A percentile compares a stretch with the other conserved stretches of the same genome.
Conservation (phyloP, 2,888 invertebrate species). For the Achlya flavicornis region DNA sequence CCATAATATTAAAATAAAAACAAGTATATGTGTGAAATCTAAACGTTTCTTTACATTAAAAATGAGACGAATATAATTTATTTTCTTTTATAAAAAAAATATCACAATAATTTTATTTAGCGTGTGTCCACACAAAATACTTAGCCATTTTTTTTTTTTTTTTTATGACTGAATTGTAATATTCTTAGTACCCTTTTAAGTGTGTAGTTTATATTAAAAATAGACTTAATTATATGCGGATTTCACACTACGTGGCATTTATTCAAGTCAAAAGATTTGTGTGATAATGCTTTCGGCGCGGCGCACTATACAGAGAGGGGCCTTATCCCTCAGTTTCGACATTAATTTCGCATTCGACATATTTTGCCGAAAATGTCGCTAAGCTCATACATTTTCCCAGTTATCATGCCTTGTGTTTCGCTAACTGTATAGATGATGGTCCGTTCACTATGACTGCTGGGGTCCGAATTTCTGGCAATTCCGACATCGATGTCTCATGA, state of each 20-base stretch:
- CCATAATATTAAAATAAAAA: too few relatives aligned
- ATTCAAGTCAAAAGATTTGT: neutral
- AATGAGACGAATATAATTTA: neutral
- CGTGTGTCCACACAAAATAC: neutral
- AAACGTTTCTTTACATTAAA: neutral
- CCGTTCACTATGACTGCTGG: too few relatives aligned
- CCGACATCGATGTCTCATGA: too few relatives aligned
- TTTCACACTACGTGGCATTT: constrained; percentile 3
- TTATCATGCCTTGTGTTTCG: too few relatives aligned
- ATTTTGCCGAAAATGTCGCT: too few relatives aligned
- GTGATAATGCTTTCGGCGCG: neutral
- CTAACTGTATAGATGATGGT: too few relatives aligned
- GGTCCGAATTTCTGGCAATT: too few relatives aligned
- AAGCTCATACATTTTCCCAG: too few relatives aligned
- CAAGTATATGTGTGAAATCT: neutral
- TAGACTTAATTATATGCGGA: constrained; percentile 13
- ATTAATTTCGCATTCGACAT: too few relatives aligned
- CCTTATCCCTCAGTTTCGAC: too few relatives aligned
- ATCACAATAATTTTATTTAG: neutral
- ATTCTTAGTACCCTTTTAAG: constrained; percentile 9
- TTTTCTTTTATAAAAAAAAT: neutral
- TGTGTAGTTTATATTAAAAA: constrained; percentile 14
- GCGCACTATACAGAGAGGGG: neutral
- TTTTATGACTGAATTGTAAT: constrained; percentile 14
- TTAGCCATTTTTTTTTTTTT: constrained; percentile 13